Conservation (phyloP, 1,140 invertebrate genomes). For the Centruroides sculpturatus region DNA sequence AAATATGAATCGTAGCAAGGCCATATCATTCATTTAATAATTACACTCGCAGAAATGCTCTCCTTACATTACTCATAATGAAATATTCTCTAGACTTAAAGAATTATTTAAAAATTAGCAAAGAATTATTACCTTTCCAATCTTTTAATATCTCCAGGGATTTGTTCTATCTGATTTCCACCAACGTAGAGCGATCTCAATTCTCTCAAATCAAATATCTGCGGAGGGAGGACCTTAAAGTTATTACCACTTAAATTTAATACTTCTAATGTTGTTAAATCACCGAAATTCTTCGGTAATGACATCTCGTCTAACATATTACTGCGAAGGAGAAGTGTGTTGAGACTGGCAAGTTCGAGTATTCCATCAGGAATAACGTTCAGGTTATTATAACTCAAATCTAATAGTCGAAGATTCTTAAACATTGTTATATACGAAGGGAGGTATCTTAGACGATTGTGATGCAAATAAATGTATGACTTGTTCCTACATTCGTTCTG, state of each 20-base stretch:
- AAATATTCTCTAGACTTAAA: too few relatives aligned
- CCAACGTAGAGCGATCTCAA: slow-evolving; percentile 79
- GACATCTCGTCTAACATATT: slow-evolving; percentile 65
- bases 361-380: slow-evolving; percentile 56
- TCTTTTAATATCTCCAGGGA: slow-evolving; percentile 36
- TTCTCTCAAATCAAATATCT: slow-evolving; percentile 58
- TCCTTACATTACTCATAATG: too few relatives aligned
- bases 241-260: slow-evolving; percentile 85
- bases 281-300: slow-evolving; percentile 66
- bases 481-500: too few relatives aligned
- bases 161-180: slow-evolving; percentile 61
- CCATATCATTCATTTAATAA: too few relatives aligned
- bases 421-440: slow-evolving; percentile 30
- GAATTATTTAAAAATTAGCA: too few relatives aligned
- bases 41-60: too few relatives aligned
- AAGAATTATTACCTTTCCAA: slow-evolving; percentile 41
- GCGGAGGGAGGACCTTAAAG: slow-evolving; percentile 65
- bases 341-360: slow-evolving; percentile 47
- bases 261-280: slow-evolving; percentile 45
- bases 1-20: too few relatives aligned
- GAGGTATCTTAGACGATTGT: slow-evolving; percentile 27
- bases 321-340: slow-evolving; percentile 67
- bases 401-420: slow-evolving; percentile 43
- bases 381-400: slow-evolving; percentile 77
- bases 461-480: slow-evolving; percentile 2